phyloP scores from a whole-genome alignment of 2,888 invertebrate species.

The Conus canariensis region DNA sequence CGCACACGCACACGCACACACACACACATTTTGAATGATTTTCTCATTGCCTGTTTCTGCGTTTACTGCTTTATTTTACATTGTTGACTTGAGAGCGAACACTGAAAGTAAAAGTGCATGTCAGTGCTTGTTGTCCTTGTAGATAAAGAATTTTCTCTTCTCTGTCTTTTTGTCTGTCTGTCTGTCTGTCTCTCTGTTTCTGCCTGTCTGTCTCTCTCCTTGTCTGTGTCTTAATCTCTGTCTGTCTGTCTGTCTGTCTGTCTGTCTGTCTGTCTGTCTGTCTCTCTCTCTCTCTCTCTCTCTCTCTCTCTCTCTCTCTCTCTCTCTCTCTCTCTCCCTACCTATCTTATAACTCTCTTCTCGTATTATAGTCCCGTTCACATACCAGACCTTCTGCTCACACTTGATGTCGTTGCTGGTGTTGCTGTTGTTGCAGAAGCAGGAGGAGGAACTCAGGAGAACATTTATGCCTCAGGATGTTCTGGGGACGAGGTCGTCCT shows the following conservation, averaged over 20 bases:
- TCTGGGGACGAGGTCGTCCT: constrained; percentile 60
- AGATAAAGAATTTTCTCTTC: neutral
- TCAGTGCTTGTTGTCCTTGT: neutral
- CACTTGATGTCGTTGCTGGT: too few species aligned
- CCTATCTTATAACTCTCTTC: neutral
- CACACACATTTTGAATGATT: neutral
- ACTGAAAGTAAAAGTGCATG: neutral
- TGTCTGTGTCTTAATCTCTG: neutral
- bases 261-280: neutral
- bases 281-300: constrained; percentile 6
- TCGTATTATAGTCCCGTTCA: too few species aligned
- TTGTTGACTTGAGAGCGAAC: neutral
- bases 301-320: neutral
- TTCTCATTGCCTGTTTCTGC: neutral
- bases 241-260: neutral
- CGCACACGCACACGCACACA: neutral
- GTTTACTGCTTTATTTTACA: neutral
- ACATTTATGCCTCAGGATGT: constrained; percentile 68
- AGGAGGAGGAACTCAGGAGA: constrained; percentile 50
- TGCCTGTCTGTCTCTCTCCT: too few species aligned
- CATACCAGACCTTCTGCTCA: too few species aligned
- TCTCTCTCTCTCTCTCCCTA: neutral
- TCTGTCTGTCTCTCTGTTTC: neutral
- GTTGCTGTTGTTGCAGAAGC: neutral
- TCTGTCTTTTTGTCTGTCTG: neutral